phyloP scores from a whole-genome alignment of 2,113 vertebrate species.

The Siniperca chuatsi region DNA sequence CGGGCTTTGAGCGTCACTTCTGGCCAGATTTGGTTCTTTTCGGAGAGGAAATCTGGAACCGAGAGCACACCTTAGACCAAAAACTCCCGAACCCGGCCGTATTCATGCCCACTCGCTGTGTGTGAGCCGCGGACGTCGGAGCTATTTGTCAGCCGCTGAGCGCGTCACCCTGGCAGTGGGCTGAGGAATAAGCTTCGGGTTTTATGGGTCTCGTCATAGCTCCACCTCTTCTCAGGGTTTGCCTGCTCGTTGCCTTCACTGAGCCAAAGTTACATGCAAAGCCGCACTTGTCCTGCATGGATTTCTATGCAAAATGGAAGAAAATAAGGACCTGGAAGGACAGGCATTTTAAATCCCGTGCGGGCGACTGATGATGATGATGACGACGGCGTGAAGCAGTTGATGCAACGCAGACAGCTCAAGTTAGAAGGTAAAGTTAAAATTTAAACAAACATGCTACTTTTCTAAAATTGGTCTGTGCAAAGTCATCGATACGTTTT shows the following conservation, averaged over 20 bases:
- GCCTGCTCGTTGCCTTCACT: slow-evolving; percentile 33
- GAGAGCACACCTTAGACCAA: slow-evolving; percentile 6
- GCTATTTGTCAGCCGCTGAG: slow-evolving; percentile 47
- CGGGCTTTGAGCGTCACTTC: slow-evolving; percentile 18
- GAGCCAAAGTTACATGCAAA: slow-evolving; percentile 61
- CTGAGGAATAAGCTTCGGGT: slow-evolving; percentile 56
- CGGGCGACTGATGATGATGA: background rate
- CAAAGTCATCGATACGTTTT: too few species aligned
- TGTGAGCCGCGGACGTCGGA: slow-evolving; percentile 16
- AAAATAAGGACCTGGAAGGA: slow-evolving; percentile 48
- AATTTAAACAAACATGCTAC: background rate
- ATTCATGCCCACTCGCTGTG: slow-evolving; percentile 46
- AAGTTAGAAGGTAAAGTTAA: background rate
- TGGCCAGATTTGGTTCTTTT: background rate
- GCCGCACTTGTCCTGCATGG: slow-evolving; percentile 24
- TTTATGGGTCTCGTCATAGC: slow-evolving; percentile 67
- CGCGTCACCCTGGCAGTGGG: slow-evolving; percentile 72
- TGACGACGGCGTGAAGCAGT: background rate
- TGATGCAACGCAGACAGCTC: background rate
- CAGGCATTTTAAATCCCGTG: slow-evolving; percentile 1
- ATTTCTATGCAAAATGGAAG: slow-evolving; percentile 57
- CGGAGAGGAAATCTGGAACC: background rate
- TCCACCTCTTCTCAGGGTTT: slow-evolving; percentile 62
- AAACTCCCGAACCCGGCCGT: slow-evolving; percentile 21
- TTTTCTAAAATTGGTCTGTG: background rate